phyloP scores from a whole-genome alignment of 2,113 vertebrate genomes.

The Bufo bufo region DNA sequence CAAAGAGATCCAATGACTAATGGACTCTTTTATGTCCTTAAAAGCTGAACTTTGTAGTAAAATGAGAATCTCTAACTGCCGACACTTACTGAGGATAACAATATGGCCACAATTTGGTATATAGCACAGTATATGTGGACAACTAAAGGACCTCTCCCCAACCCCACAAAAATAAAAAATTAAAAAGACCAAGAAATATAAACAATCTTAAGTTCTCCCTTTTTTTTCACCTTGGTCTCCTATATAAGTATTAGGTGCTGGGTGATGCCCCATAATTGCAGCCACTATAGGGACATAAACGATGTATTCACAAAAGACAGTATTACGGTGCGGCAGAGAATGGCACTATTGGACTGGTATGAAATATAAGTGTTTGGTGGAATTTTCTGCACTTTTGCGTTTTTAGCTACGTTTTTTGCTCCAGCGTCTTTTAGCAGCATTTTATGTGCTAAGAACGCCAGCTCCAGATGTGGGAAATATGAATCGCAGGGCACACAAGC shows the following conservation, averaged over 20 bases:
- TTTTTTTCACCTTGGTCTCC: not conserved
- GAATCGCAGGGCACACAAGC: too few relatives aligned
- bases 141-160: not conserved
- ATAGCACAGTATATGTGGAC: not conserved
- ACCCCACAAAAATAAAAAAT: not conserved
- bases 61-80: not conserved
- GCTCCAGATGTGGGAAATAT: too few relatives aligned
- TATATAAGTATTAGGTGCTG: not conserved
- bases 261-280: not conserved
- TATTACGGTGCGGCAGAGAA: not conserved
- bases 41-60: conserved; percentile 27
- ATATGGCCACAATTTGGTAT: not conserved
- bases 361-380: too few relatives aligned
- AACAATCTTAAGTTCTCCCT: not conserved
- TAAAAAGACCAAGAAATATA: too few relatives aligned
- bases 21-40: conserved; percentile 34
- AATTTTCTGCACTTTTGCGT: too few relatives aligned
- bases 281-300: not conserved
- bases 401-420: too few relatives aligned
- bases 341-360: too few relatives aligned
- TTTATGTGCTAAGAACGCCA: too few relatives aligned
- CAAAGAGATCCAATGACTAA: conserved; percentile 35
- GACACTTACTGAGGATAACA: not conserved
- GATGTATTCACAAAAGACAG: too few relatives aligned
- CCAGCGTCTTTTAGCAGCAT: too few relatives aligned